Conservation (phyloP, 2,888 invertebrate species). For the Drosophila borborema region DNA sequence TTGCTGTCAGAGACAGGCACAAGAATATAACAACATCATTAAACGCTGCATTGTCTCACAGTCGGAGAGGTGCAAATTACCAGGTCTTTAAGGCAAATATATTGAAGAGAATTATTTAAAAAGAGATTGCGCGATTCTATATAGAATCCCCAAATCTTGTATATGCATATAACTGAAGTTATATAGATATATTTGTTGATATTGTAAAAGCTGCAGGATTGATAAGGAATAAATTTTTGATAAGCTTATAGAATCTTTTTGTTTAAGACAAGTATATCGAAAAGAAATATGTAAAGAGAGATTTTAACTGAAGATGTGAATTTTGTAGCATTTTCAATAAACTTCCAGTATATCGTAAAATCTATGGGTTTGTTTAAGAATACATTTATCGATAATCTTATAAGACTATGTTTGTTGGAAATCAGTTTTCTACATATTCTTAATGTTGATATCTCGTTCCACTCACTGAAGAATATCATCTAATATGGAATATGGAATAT, state of each 20-base stretch:
- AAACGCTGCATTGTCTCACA: slow-evolving; percentile 32
- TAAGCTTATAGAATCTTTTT: not conserved
- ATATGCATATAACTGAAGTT: too few relatives aligned
- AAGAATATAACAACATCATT: slow-evolving; percentile 46
- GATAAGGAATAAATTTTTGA: not conserved
- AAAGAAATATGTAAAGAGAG: too few relatives aligned
- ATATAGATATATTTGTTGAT: not conserved
- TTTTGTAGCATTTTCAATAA: not conserved
- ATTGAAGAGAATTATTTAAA: not conserved
- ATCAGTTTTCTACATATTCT: too few relatives aligned
- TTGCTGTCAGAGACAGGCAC: slow-evolving; percentile 22
- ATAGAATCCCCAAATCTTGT: too few relatives aligned
- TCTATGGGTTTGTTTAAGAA: not conserved
- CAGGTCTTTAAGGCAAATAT: not conserved
- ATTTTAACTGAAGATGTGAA: too few relatives aligned
- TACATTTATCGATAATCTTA: not conserved
- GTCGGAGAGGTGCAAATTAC: slow-evolving; percentile 20
- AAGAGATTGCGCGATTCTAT: too few relatives aligned
- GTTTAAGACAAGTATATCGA: not conserved
- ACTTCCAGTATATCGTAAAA: not conserved
- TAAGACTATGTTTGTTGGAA: too few relatives aligned
- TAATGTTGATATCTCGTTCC: not conserved
- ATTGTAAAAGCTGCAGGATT: not conserved
- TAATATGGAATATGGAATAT: not conserved
- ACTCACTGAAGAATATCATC: too few relatives aligned